These are phyloP conservation scores for Ifrita kowaldi DNA, from an alignment of 2,113 vertebrate species.

Conservation along the genomic window DNA sequence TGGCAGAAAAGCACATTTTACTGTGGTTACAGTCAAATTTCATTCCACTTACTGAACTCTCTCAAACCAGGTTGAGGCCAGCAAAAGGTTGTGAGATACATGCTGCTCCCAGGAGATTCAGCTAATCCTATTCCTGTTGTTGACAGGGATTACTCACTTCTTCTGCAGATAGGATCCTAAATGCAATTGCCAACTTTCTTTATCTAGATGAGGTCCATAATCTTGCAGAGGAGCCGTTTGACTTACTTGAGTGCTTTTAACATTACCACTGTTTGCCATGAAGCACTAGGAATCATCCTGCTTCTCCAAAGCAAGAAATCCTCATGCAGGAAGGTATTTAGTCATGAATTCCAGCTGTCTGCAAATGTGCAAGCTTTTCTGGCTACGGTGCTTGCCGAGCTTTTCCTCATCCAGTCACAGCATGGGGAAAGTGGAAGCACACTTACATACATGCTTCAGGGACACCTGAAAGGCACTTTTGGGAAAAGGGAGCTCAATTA, in stretches of 20 bases:
- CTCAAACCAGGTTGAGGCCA: neutral
- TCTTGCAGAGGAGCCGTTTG: neutral
- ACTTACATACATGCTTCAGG: neutral
- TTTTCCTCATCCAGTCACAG: neutral
- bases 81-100: neutral
- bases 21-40: neutral
- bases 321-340: neutral
- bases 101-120: neutral
- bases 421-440: neutral
- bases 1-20: neutral
- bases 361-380: neutral
- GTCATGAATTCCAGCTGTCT: neutral
- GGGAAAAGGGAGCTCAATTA: neutral
- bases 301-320: neutral
- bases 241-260: neutral
- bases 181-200: neutral
- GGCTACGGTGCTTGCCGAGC: accelerated
- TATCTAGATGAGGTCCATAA: neutral
- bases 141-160: neutral
- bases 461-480: neutral
- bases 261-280: neutral
- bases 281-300: neutral
- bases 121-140: neutral
- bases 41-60: neutral
- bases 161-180: neutral